These are phyloP conservation scores for Digitonthophagus gazella DNA, from an alignment of 2,888 invertebrate genomes.

Conservation along the genomic window DNA sequence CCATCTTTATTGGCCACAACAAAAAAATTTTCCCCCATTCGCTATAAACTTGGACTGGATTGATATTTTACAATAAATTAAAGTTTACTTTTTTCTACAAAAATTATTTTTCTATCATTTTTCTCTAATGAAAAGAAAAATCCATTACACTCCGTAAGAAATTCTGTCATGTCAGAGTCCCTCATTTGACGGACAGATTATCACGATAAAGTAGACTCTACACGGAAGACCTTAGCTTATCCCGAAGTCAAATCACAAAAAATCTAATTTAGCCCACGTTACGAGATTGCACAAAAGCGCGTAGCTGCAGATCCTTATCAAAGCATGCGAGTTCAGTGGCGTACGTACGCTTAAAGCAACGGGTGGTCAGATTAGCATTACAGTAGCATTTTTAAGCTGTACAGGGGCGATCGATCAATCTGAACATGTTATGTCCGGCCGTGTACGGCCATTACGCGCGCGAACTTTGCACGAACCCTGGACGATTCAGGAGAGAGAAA, in stretches of 20 bases:
- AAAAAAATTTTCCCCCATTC: too few species aligned
- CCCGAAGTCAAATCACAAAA: background rate
- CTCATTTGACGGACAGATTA: too few species aligned
- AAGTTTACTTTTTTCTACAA: too few species aligned
- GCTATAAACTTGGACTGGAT: too few species aligned
- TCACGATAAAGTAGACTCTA: too few species aligned
- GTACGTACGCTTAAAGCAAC: background rate
- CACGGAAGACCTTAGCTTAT: background rate
- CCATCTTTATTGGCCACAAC: too few species aligned
- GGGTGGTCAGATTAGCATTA: constrained; percentile 6
- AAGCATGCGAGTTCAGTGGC: background rate
- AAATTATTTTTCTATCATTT: too few species aligned
- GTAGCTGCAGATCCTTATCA: background rate
- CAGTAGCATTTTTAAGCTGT: constrained; percentile 3
- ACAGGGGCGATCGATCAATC: constrained; percentile 9
- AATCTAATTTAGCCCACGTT: background rate
- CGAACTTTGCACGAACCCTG: background rate
- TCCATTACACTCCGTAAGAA: too few species aligned
- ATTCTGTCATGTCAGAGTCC: too few species aligned
- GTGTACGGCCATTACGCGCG: constrained; percentile 7
- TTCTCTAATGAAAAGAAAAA: too few species aligned
- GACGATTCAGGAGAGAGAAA: background rate
- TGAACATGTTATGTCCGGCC: constrained; percentile 10
- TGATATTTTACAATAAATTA: too few species aligned
- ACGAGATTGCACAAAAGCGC: background rate